These are phyloP conservation scores for Aphidoletes aphidimyza DNA, from an alignment of 2,888 invertebrate species.

Conservation along the genomic window DNA sequence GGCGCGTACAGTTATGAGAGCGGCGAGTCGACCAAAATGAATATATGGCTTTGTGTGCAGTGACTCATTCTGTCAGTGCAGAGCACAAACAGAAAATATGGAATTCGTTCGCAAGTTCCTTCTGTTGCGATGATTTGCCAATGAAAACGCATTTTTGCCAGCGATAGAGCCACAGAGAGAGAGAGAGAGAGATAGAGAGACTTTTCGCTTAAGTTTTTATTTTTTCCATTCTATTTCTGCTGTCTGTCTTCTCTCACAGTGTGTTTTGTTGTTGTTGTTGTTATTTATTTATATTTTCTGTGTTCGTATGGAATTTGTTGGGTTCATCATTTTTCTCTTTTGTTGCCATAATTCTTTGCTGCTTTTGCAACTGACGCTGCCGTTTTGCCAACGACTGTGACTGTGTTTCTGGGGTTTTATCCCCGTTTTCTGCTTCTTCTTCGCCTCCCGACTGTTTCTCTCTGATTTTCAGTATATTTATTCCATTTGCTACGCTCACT, in stretches of 20 bases:
- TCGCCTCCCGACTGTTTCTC: background rate
- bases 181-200: too few species aligned
- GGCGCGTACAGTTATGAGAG: background rate
- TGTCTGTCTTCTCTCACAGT: background rate
- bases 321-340: slow-evolving; percentile 30
- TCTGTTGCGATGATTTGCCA: background rate
- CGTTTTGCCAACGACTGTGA: too few species aligned
- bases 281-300: background rate
- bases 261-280: background rate
- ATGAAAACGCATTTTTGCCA: slow-evolving; percentile 17
- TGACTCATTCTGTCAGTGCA: background rate
- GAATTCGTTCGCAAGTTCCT: too few species aligned
- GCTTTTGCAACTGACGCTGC: too few species aligned
- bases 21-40: too few species aligned
- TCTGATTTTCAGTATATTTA: background rate
- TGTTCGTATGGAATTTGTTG: background rate
- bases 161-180: too few species aligned
- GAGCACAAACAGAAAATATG: background rate
- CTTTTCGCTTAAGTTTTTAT: background rate
- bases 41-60: background rate
- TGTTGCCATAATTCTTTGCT: background rate
- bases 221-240: background rate
- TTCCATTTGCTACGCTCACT: slow-evolving; percentile 44
- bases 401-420: too few species aligned
- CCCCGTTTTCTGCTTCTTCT: background rate